Percentiles rank a stretch among this genome's conserved stretches.
Conservation (phyloP, 2,888 invertebrate genomes). For the Eupeodes luniger region DNA sequence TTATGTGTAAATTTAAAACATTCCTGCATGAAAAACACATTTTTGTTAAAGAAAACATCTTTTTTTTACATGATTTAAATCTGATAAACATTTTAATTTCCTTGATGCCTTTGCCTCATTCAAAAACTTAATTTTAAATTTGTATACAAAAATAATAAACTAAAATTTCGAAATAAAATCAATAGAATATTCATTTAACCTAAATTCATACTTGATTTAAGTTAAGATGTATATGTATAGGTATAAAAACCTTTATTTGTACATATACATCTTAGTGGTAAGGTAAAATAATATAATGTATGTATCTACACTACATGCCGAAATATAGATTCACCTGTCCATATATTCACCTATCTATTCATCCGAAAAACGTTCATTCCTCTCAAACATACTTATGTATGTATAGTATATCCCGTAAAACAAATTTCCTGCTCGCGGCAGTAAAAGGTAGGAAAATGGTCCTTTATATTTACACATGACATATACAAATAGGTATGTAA, state of each 20-base stretch:
- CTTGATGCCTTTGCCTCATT: too few relatives aligned
- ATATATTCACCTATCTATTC: constrained; percentile 2
- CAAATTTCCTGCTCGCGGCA: constrained; percentile 33
- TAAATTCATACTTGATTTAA: not conserved
- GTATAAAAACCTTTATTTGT: too few relatives aligned
- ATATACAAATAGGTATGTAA: not conserved
- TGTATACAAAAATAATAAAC: not conserved
- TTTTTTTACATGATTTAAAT: too few relatives aligned
- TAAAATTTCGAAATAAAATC: not conserved
- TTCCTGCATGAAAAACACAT: too few relatives aligned
- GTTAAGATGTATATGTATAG: not conserved
- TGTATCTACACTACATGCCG: not conserved
- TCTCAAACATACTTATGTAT: not conserved
- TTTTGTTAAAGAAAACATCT: too few relatives aligned
- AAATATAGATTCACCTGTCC: not conserved
- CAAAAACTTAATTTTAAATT: not conserved
- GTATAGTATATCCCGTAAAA: not conserved
- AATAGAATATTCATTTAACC: constrained; percentile 8
- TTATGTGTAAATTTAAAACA: too few relatives aligned
- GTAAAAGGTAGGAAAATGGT: not conserved
- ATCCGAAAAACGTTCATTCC: not conserved
- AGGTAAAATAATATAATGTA: not conserved
- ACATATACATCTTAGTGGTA: too few relatives aligned
- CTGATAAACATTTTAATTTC: too few relatives aligned
- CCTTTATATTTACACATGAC: not conserved